Conservation (phyloP, 2,888 invertebrate species). For the Chymomyza procnemis region DNA sequence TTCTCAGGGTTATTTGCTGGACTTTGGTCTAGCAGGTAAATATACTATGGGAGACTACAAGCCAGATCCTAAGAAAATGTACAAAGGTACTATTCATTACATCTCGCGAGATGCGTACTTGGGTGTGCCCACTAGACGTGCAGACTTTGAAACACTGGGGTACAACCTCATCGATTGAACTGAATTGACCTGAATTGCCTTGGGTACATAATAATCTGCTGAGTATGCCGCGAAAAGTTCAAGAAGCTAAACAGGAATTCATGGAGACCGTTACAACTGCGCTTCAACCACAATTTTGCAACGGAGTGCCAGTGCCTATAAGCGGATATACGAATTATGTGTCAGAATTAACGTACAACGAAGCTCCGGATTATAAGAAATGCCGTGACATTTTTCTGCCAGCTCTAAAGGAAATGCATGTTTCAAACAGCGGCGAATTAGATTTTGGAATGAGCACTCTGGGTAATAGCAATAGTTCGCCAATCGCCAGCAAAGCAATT, state of each 20-base stretch:
- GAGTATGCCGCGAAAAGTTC: conserved; percentile 82
- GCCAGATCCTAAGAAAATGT: conserved; percentile 93
- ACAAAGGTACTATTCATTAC: conserved; percentile 98
- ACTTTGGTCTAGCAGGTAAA: conserved; percentile 91
- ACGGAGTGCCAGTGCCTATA: conserved; percentile 80
- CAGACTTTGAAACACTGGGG: conserved; percentile 95
- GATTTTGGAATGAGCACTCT: conserved; percentile 68
- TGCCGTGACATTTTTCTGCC: conserved; percentile 83
- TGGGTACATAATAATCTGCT: conserved; percentile 86
- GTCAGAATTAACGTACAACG: conserved; percentile 83
- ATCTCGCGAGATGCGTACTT: conserved; percentile 97
- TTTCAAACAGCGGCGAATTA: conserved; percentile 81
- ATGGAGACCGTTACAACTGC: conserved; percentile 80
- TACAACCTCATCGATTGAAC: conserved; percentile 97
- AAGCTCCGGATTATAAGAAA: conserved; percentile 86
- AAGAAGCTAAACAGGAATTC: conserved; percentile 84
- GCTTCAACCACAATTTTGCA: conserved; percentile 70
- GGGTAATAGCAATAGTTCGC: conserved; percentile 37
- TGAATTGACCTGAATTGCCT: conserved; percentile 87
- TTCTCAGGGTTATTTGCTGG: conserved; percentile 90
- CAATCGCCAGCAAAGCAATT: conserved; percentile 36
- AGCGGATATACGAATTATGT: conserved; percentile 85
- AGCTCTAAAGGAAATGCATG: conserved; percentile 83
- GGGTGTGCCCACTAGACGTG: conserved; percentile 91
- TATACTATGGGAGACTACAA: conserved; percentile 89